Evolutionary conservation across 2,888 invertebrate genomes (phyloP), one percentile per base, ranked within the genome.

Genomic region (Dicycla oo): DNA sequence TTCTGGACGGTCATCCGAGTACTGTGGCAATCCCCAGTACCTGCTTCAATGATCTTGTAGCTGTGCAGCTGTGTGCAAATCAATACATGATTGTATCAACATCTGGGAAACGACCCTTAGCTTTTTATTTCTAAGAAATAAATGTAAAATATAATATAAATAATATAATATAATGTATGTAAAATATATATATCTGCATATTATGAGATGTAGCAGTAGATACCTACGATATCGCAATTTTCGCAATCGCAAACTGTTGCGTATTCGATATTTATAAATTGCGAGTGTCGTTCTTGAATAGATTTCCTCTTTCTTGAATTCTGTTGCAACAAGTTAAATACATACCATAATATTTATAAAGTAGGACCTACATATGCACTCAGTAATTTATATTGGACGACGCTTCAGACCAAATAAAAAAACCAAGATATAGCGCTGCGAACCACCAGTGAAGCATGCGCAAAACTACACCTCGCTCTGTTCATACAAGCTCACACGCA

Each of bases 321-420:
- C 13, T 73, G 45, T 73, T 58, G 62, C 51, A 75, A 63, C 45
- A 62, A 63, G 57, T 62, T 40, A 57, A 73, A 73, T 43, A 34
- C 23, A 23, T 20, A 43, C 3, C 26, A 20, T n/a, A 30, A 5
- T 30, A 47, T 47, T 43, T 60, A 58, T 30, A 20, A 20, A 43
- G 20, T 61, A 11, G 5, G 2, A 11, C 20, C 11, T 56, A 11
- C 5, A 30, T n/a, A n/a, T n/a, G n/a, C 6, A 6, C 30, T 30
- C 30, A n/a, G 20, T 0, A 13, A 43, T 43, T 26, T 30, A 15
- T 2, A 20, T 30, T 26, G 13, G 23, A 43, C 23, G 18, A n/a
- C n/a, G n/a, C n/a, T n/a, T n/a, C n/a, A n/a, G n/a, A n/a, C n/a
- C n/a, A n/a, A n/a, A n/a, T n/a, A n/a, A n/a, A n/a, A n/a, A n/a